A percentile compares a stretch with the other conserved stretches of the same genome.
Conservation (phyloP, 92 coral and sea anemone genomes). For the Pocillopora grandis region DNA sequence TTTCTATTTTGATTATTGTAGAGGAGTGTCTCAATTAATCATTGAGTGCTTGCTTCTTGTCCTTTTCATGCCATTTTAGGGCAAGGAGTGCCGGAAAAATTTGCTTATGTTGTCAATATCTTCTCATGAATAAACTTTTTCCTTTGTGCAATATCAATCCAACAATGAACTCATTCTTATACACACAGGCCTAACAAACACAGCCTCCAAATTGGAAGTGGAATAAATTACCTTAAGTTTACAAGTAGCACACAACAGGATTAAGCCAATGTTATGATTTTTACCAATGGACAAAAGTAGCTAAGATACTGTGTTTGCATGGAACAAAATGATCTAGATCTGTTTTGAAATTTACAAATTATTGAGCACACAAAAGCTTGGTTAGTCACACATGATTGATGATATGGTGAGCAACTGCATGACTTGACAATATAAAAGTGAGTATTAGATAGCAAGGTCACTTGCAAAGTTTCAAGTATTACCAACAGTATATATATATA, state of each 20-base stretch:
- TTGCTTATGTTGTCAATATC: constrained; percentile 7
- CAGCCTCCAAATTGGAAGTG: neutral
- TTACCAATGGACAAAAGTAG: neutral
- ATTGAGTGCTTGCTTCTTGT: neutral
- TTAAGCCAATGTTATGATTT: neutral
- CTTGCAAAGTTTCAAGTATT: neutral
- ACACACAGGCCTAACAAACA: constrained; percentile 3
- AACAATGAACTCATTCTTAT: neutral
- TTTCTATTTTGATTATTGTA: neutral
- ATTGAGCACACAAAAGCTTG: neutral
- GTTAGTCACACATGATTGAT: neutral
- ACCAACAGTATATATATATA: neutral
- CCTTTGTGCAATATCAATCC: neutral
- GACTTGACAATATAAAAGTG: constrained; percentile 3
- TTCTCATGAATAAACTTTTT: neutral
- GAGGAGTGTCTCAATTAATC: too few relatives aligned
- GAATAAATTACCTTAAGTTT: neutral
- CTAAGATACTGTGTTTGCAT: neutral
- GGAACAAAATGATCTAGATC: neutral
- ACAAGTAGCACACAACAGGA: neutral
- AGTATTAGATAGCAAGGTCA: neutral
- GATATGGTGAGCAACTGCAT: neutral
- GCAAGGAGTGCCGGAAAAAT: constrained; percentile 11
- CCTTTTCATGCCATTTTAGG: constrained; percentile 30
- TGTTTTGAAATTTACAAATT: neutral